Percentiles rank a stretch among this genome's conserved stretches.
These are phyloP conservation scores for Cepphus grylle DNA, from an alignment of 2,113 vertebrate genomes.

Conservation along the genomic window DNA sequence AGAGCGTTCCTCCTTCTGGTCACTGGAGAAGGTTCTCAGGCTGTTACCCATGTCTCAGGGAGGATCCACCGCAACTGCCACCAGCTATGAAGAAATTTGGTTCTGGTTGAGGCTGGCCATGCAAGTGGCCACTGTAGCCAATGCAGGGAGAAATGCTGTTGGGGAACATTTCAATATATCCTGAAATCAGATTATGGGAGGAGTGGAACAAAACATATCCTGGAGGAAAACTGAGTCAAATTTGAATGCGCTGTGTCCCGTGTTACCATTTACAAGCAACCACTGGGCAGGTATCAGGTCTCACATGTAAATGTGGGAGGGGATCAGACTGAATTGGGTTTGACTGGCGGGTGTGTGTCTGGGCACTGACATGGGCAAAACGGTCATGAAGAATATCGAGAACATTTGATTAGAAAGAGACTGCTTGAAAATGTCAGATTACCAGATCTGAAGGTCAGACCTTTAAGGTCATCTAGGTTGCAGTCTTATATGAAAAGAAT, in stretches of 20 bases:
- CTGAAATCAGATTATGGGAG: neutral
- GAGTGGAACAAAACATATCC: neutral
- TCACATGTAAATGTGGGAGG: neutral
- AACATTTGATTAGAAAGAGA: neutral
- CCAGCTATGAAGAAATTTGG: neutral
- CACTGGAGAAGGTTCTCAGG: neutral
- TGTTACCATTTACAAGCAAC: neutral
- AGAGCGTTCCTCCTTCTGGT: neutral
- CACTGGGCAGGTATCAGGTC: neutral
- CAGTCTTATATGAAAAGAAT: neutral
- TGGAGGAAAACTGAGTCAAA: neutral
- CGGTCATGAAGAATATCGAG: neutral
- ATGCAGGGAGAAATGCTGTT: neutral
- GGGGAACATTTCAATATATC: neutral
- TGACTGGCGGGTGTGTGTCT: neutral
- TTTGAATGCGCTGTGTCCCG: neutral
- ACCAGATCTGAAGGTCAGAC: neutral
- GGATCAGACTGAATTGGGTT: neutral
- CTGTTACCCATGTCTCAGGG: accelerated
- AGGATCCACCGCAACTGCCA: neutral
- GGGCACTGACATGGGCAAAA: neutral
- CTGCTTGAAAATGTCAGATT: neutral
- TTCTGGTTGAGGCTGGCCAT: neutral
- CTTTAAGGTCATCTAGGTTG: neutral
- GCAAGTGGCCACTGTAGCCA: neutral